phyloP scores from a whole-genome alignment of 2,797 vertebrate genomes.

The Danio tinwini region DNA sequence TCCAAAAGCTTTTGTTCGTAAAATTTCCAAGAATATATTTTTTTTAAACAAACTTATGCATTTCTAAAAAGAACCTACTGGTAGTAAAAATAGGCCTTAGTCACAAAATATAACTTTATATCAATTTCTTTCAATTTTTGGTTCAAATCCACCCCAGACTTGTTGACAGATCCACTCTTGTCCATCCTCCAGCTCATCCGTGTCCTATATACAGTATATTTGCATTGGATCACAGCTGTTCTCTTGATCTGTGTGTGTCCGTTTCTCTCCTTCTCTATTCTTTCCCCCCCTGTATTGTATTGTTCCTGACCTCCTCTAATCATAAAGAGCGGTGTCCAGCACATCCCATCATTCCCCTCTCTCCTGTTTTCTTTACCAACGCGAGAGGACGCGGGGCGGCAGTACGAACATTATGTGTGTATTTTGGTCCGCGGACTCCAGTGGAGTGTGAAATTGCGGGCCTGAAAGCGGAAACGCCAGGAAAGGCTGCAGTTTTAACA shows the following conservation, averaged over 20 bases:
- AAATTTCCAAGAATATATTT: neutral
- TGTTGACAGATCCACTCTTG: neutral
- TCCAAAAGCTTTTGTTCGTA: too few species aligned
- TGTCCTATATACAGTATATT: neutral
- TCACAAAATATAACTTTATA: neutral
- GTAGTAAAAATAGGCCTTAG: neutral
- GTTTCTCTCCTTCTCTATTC: neutral
- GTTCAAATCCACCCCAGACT: neutral
- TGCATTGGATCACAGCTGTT: neutral
- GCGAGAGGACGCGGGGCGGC: conserved; percentile 20
- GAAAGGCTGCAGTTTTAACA: conserved; percentile 51
- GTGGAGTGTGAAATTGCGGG: conserved; percentile 61
- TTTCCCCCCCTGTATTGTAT: conserved; percentile 3
- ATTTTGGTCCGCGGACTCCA: conserved; percentile 44
- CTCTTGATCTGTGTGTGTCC: neutral
- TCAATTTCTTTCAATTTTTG: neutral
- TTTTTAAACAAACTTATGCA: neutral
- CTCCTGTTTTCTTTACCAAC: conserved; percentile 50
- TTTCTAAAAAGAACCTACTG: neutral
- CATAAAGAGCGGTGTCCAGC: conserved; percentile 32
- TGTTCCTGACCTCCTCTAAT: conserved; percentile 37
- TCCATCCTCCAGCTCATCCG: neutral
- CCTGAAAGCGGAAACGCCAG: conserved; percentile 44
- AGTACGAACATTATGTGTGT: conserved; percentile 40
- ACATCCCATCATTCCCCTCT: conserved; percentile 41